phyloP scores from a whole-genome alignment of 2,797 vertebrate species.

The Babyrousa celebensis region DNA sequence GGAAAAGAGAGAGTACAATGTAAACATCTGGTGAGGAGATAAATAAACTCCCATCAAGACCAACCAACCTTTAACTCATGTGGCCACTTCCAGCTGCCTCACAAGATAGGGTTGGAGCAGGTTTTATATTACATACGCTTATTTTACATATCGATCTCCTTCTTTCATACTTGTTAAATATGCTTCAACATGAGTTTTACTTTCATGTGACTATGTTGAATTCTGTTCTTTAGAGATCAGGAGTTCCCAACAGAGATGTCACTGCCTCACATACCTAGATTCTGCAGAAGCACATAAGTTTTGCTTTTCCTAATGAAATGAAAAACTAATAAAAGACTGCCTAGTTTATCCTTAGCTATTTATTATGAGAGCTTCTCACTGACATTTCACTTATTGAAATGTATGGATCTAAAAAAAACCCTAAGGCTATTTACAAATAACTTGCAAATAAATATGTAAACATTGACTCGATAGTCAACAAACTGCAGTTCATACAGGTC shows the following conservation, averaged over 20 bases:
- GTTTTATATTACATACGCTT: not conserved
- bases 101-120: not conserved
- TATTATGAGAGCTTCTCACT: conserved; percentile 16
- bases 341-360: conserved; percentile 46
- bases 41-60: not conserved
- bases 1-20: not conserved
- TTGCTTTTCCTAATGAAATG: conserved; percentile 17
- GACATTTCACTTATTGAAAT: conserved; percentile 68
- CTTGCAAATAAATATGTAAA: conserved; percentile 71
- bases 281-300: conserved; percentile 7
- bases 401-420: conserved; percentile 62
- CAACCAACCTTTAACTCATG: not conserved
- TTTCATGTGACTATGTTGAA: not conserved
- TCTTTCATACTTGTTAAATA: not conserved
- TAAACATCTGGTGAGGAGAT: not conserved
- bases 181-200: not conserved
- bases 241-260: not conserved
- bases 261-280: not conserved
- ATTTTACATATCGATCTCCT: not conserved
- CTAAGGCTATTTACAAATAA: conserved; percentile 65
- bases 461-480: conserved; percentile 26
- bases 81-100: not conserved
- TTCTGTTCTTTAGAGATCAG: not conserved
- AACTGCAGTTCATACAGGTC: not conserved
- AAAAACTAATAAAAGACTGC: conserved; percentile 61